A percentile compares a stretch with the other conserved stretches of the same genome.
These are phyloP conservation scores for Seira ritae DNA, from an alignment of 2,888 invertebrate genomes.

Conservation along the genomic window DNA sequence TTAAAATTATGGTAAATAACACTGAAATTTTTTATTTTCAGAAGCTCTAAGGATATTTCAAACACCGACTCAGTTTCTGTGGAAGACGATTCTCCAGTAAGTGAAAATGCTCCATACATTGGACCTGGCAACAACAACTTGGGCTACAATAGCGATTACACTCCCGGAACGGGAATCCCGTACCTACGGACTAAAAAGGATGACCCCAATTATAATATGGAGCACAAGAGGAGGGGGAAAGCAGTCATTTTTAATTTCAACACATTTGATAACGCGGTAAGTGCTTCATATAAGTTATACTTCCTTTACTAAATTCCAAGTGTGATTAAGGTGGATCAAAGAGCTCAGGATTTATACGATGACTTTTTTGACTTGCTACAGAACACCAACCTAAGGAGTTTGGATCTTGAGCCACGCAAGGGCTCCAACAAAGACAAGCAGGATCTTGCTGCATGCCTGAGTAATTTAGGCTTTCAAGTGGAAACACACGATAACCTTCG, in stretches of 20 bases:
- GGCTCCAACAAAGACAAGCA: conserved; percentile 69
- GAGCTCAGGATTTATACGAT: not conserved
- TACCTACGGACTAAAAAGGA: conserved; percentile 65
- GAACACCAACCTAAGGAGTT: conserved; percentile 60
- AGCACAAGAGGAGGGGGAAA: conserved; percentile 66
- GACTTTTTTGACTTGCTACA: conserved; percentile 37
- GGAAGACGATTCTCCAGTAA: not conserved
- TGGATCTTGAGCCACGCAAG: conserved; percentile 56
- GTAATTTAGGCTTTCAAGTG: conserved; percentile 67
- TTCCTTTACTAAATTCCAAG: not conserved
- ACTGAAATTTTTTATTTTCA: not conserved
- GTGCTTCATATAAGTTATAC: conserved; percentile 47
- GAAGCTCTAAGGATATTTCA: not conserved
- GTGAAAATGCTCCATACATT: not conserved
- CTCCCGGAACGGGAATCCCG: conserved; percentile 42
- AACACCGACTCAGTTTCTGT: not conserved
- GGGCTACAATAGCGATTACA: conserved; percentile 10
- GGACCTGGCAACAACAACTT: not conserved
- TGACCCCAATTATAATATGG: conserved; percentile 66
- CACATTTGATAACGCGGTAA: conserved; percentile 64
- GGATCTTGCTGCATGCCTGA: conserved; percentile 61
- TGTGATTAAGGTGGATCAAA: not conserved
- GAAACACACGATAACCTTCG: conserved; percentile 56
- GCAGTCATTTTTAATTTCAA: conserved; percentile 70
- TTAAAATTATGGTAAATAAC: not conserved